Evolutionary conservation across 2,888 invertebrate species (phyloP).

Genomic region (Callosobruchus maculatus): DNA sequence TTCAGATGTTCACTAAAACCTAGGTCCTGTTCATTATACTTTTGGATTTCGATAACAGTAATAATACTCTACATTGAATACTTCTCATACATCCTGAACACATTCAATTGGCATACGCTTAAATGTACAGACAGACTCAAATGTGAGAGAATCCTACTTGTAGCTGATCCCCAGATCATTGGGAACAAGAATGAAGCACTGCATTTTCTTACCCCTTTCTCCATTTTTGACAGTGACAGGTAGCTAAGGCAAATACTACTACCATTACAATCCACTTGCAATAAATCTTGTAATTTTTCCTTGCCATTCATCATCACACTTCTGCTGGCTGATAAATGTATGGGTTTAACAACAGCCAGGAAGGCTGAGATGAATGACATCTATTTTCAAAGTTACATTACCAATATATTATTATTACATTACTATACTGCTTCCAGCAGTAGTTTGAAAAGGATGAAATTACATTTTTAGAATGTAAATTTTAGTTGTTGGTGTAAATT

Average conservation of each 20-base stretch:
- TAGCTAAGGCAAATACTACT: slow-evolving; percentile 43
- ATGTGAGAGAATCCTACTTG: slow-evolving; percentile 48
- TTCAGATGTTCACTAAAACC: neutral
- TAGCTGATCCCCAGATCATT: slow-evolving; percentile 91
- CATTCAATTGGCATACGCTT: slow-evolving; percentile 36
- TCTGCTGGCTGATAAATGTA: too few species aligned
- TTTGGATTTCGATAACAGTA: slow-evolving; percentile 7
- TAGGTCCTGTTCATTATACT: slow-evolving; percentile 9
- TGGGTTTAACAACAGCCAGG: too few species aligned
- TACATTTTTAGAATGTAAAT: too few species aligned
- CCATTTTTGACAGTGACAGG: slow-evolving; percentile 88
- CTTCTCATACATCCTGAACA: slow-evolving; percentile 38
- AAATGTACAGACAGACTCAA: slow-evolving; percentile 35
- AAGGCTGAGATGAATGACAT: too few species aligned
- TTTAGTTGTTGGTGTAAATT: too few species aligned
- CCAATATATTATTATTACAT: too few species aligned
- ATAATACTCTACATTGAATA: slow-evolving; percentile 38
- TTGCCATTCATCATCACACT: too few species aligned
- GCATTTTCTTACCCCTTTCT: slow-evolving; percentile 63
- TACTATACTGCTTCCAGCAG: too few species aligned
- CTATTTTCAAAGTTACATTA: too few species aligned
- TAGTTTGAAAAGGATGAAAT: too few species aligned
- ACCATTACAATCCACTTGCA: neutral
- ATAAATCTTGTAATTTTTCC: too few species aligned
- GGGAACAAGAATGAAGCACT: slow-evolving; percentile 72